Percentiles rank a stretch among this genome's conserved stretches.
phyloP scores from a whole-genome alignment of 2,113 vertebrate species.

The Gnathochromis pfefferi region DNA sequence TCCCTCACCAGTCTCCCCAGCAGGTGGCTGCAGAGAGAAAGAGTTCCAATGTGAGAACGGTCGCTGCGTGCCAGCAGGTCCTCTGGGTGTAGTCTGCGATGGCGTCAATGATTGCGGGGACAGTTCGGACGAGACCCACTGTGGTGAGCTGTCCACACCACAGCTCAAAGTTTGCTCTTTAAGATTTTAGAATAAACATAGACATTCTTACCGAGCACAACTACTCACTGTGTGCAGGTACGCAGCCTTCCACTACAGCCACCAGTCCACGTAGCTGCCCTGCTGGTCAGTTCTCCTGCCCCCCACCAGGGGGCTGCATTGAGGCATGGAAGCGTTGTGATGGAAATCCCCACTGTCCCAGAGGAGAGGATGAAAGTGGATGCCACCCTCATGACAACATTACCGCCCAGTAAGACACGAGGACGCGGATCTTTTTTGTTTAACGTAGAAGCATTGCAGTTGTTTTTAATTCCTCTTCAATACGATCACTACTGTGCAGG shows the following conservation, averaged over 20 bases:
- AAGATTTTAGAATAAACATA: fast-evolving
- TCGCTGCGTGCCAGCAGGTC: constrained; percentile 66
- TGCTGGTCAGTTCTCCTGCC: constrained; percentile 68
- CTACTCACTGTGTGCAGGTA: constrained; percentile 27
- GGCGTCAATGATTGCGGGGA: constrained; percentile 76
- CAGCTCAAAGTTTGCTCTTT: neutral
- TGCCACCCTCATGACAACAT: constrained; percentile 39
- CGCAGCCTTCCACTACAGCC: constrained; percentile 36
- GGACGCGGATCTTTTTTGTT: neutral
- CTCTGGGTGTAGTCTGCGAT: constrained; percentile 66
- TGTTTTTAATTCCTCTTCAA: neutral
- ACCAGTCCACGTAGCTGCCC: constrained; percentile 30
- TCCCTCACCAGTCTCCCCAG: neutral
- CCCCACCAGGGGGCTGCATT: constrained; percentile 66
- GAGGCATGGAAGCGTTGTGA: constrained; percentile 55
- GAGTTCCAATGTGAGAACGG: constrained; percentile 72
- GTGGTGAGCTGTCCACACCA: constrained; percentile 54
- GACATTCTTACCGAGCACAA: neutral
- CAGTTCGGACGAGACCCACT: constrained; percentile 71
- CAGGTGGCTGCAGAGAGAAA: constrained; percentile 40
- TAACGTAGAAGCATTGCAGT: neutral
- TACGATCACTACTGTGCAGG: neutral
- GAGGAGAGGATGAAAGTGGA: constrained; percentile 70
- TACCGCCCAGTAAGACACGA: constrained; percentile 40
- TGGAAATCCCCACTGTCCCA: constrained; percentile 65